Evolutionary conservation across 2,113 vertebrate species (phyloP).

Genomic region (Blennius ocellaris): DNA sequence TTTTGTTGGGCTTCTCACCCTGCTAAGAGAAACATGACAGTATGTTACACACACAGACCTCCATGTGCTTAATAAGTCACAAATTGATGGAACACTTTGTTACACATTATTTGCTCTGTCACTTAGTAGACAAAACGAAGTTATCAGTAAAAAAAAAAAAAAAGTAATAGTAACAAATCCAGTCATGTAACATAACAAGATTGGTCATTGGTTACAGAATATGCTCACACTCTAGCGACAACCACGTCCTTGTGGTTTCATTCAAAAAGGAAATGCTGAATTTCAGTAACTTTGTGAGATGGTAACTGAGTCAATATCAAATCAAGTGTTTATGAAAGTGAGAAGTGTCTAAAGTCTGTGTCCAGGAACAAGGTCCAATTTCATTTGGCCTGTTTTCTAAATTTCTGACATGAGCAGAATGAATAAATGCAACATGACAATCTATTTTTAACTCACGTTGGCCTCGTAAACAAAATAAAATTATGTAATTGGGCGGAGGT

Average conservation of each 20-base stretch:
- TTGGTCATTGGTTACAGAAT: background rate
- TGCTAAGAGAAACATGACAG: slow-evolving; percentile 45
- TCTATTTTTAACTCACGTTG: too few relatives aligned
- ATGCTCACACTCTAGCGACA: background rate
- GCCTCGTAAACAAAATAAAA: too few relatives aligned
- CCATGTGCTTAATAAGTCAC: slow-evolving; percentile 23
- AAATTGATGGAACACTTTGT: slow-evolving; percentile 11
- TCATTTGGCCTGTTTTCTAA: too few relatives aligned
- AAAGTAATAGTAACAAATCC: background rate
- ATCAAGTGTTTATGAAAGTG: too few relatives aligned
- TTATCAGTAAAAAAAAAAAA: background rate
- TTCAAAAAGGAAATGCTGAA: background rate
- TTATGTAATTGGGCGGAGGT: too few relatives aligned
- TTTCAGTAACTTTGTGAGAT: background rate
- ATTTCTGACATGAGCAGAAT: too few relatives aligned
- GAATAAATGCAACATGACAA: too few relatives aligned
- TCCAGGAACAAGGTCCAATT: too few relatives aligned
- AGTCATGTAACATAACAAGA: too few relatives aligned
- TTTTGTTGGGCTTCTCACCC: slow-evolving; percentile 73
- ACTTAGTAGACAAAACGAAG: slow-evolving; percentile 46
- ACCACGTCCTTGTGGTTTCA: slow-evolving; percentile 26
- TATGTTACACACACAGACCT: slow-evolving; percentile 11
- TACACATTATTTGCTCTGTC: slow-evolving; percentile 57
- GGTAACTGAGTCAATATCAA: background rate
- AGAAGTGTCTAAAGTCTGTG: background rate